Conservation (phyloP, 1,140 invertebrate genomes). For the Aphis gossypii region DNA sequence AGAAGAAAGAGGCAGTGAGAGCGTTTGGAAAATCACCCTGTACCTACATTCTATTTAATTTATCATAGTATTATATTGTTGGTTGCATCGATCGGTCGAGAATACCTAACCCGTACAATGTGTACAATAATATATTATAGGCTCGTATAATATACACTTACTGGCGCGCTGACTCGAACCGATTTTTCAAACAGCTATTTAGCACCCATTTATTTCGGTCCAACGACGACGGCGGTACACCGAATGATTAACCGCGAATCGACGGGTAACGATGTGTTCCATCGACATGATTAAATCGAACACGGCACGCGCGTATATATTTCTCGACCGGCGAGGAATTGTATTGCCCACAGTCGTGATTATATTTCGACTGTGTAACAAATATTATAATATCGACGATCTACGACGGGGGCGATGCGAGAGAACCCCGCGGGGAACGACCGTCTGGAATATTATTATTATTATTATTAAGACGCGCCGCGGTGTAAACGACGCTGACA, state of each 20-base stretch:
- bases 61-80: neutral
- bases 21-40: no score
- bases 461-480: conserved; percentile 17
- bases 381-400: conserved; percentile 16
- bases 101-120: neutral
- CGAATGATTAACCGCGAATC: neutral
- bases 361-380: neutral
- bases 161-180: neutral
- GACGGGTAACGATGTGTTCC: neutral
- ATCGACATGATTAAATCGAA: neutral
- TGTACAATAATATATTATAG: neutral
- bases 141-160: neutral
- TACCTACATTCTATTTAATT: neutral
- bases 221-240: neutral
- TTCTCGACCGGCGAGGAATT: neutral
- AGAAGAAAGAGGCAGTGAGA: no score
- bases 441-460: neutral
- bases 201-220: neutral
- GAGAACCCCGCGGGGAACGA: neutral
- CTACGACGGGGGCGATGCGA: neutral
- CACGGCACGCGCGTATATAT: neutral
- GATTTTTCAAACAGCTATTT: conserved; percentile 1
- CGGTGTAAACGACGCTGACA: conserved; percentile 19
- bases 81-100: no score
- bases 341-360: neutral